Evolutionary conservation across 2,888 invertebrate species (phyloP).

Genomic region (Corbicula japonica): DNA sequence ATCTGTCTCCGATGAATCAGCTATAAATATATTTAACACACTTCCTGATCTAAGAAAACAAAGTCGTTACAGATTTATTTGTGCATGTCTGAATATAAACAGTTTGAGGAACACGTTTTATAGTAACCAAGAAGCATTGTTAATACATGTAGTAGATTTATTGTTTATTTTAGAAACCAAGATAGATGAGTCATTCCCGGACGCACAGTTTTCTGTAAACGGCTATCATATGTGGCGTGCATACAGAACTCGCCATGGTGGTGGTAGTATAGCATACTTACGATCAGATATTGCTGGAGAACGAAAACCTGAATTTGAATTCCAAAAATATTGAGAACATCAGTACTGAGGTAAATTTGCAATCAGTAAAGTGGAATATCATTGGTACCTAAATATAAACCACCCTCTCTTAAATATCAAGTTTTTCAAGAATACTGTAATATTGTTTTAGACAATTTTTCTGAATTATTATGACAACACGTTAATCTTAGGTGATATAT

Average conservation of each 20-base stretch:
- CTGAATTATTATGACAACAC: too few species aligned
- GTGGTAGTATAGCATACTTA: not conserved
- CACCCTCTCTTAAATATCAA: too few species aligned
- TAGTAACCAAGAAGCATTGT: slow-evolving; percentile 15
- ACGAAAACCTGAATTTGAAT: too few species aligned
- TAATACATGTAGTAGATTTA: slow-evolving; percentile 22
- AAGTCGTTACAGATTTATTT: slow-evolving; percentile 11
- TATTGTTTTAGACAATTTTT: too few species aligned
- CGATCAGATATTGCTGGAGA: too few species aligned
- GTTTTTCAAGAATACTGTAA: too few species aligned
- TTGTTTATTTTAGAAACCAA: slow-evolving; percentile 33
- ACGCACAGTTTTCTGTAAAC: not conserved
- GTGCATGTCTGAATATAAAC: slow-evolving; percentile 36
- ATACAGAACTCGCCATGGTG: not conserved
- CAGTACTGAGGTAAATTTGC: too few species aligned
- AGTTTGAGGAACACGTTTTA: slow-evolving; percentile 30
- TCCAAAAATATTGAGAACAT: too few species aligned
- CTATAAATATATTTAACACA: not conserved
- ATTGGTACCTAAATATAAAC: too few species aligned
- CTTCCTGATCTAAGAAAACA: not conserved
- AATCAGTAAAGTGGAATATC: too few species aligned
- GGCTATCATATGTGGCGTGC: not conserved
- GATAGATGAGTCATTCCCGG: not conserved
- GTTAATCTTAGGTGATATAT: too few species aligned
- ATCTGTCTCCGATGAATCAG: not conserved